Percentiles rank a stretch among this genome's conserved stretches.
phyloP scores from a whole-genome alignment of 2,888 invertebrate species.

The Agapetus fuscipes region DNA sequence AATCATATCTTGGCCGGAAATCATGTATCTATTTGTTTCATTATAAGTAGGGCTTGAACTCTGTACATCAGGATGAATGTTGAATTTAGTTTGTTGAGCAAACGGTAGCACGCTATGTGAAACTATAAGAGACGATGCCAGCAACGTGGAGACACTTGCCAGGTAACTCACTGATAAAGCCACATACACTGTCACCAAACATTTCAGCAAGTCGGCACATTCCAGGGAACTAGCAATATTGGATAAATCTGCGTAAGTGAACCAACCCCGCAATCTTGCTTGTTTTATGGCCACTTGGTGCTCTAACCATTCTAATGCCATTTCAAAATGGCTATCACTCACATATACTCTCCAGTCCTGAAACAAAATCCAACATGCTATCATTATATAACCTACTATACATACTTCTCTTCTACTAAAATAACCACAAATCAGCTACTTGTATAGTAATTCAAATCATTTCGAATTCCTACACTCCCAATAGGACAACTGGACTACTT shows the following conservation, averaged over 20 bases:
- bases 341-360: slow-evolving; percentile 86
- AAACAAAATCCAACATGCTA: slow-evolving; percentile 5
- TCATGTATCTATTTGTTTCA: not conserved
- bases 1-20: too few relatives aligned
- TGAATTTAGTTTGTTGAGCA: not conserved
- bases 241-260: slow-evolving; percentile 70
- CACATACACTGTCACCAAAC: slow-evolving; percentile 42
- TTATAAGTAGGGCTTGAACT: not conserved
- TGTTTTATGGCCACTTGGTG: slow-evolving; percentile 62
- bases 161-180: slow-evolving; percentile 53
- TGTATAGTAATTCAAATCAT: too few relatives aligned
- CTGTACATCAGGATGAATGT: too few relatives aligned
- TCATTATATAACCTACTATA: too few relatives aligned
- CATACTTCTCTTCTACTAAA: too few relatives aligned
- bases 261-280: slow-evolving; percentile 65
- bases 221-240: slow-evolving; percentile 42
- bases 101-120: slow-evolving; percentile 25
- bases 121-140: slow-evolving; percentile 45
- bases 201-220: slow-evolving; percentile 38
- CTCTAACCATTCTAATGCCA: slow-evolving; percentile 60
- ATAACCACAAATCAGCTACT: too few relatives aligned
- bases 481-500: too few relatives aligned
- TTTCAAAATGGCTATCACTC: slow-evolving; percentile 63
- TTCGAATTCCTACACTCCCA: too few relatives aligned
- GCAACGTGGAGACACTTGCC: slow-evolving; percentile 47